These are phyloP conservation scores for Otus sunia DNA, from an alignment of 2,113 vertebrate genomes.

Conservation along the genomic window DNA sequence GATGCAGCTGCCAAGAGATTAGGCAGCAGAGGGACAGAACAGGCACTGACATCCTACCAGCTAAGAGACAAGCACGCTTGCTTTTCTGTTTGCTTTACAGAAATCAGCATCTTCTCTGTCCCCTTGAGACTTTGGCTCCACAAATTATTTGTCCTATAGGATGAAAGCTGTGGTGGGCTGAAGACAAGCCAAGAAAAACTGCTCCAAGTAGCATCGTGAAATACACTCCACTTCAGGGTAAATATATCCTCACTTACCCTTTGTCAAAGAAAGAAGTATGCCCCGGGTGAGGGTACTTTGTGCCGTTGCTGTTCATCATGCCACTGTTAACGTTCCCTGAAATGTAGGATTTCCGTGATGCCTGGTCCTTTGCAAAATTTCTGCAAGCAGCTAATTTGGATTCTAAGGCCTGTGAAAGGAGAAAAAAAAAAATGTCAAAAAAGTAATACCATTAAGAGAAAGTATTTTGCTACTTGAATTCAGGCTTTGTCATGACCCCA, in stretches of 20 bases:
- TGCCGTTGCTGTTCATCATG: constrained; percentile 80
- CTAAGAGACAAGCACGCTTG: neutral
- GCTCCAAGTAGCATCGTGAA: neutral
- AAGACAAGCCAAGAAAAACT: neutral
- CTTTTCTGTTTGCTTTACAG: neutral
- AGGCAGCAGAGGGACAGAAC: neutral
- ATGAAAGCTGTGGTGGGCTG: neutral
- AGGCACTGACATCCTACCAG: neutral
- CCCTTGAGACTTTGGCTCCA: neutral
- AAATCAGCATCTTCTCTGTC: neutral
- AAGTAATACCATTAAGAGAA: neutral
- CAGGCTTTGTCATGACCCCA: neutral
- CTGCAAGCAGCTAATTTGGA: constrained; percentile 96
- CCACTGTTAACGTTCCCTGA: constrained; percentile 78
- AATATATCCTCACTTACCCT: constrained; percentile 79
- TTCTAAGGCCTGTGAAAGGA: constrained; percentile 86
- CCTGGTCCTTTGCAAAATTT: constrained; percentile 97
- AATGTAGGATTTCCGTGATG: constrained; percentile 87
- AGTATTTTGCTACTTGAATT: neutral
- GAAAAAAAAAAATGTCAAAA: neutral
- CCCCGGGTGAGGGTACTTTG: constrained; percentile 89
- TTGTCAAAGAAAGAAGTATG: constrained; percentile 95
- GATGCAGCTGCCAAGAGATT: rapidly evolving
- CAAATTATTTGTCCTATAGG: neutral
- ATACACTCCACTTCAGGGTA: neutral